A percentile compares a stretch with the other conserved stretches of the same genome.
Evolutionary conservation across 1,140 invertebrate genomes (phyloP).

Genomic region (Harpegnathos saltator): DNA sequence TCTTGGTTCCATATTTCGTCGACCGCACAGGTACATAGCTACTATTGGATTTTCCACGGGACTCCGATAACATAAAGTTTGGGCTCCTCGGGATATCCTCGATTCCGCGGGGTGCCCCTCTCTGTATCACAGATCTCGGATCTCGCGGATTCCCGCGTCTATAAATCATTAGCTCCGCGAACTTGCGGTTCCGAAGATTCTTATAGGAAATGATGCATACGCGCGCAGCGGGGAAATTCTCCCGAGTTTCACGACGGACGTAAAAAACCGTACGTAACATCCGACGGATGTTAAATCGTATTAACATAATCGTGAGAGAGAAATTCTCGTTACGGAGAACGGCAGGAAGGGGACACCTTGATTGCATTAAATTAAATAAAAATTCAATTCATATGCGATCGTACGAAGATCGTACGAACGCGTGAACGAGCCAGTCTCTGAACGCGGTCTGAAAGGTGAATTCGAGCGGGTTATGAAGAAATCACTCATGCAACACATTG

Average conservation of each 20-base stretch:
- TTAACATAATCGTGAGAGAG: slow-evolving; percentile 20
- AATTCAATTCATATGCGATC: slow-evolving; percentile 30
- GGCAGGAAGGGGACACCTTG: background rate
- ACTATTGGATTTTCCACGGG: background rate
- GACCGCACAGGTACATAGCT: too few species aligned
- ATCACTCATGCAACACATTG: background rate
- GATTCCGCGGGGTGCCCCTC: background rate
- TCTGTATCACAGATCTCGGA: background rate
- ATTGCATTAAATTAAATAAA: slow-evolving; percentile 36
- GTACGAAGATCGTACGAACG: too few species aligned
- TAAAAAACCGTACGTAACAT: too few species aligned
- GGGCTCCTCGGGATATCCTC: background rate
- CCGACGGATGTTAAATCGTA: slow-evolving; percentile 54
- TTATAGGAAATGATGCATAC: background rate
- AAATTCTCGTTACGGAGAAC: slow-evolving; percentile 10
- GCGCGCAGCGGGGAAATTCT: background rate
- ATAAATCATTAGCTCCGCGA: slow-evolving; percentile 19
- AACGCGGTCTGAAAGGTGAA: background rate
- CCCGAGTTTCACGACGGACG: slow-evolving; percentile 40
- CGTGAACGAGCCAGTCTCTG: too few species aligned
- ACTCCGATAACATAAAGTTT: background rate
- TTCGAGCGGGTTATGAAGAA: background rate
- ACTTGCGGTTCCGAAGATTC: background rate
- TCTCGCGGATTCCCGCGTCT: background rate
- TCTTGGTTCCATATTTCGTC: background rate